Base-by-base conservation (phyloP, 1,140 invertebrate genomes). In the Sinella curviseta region DNA sequence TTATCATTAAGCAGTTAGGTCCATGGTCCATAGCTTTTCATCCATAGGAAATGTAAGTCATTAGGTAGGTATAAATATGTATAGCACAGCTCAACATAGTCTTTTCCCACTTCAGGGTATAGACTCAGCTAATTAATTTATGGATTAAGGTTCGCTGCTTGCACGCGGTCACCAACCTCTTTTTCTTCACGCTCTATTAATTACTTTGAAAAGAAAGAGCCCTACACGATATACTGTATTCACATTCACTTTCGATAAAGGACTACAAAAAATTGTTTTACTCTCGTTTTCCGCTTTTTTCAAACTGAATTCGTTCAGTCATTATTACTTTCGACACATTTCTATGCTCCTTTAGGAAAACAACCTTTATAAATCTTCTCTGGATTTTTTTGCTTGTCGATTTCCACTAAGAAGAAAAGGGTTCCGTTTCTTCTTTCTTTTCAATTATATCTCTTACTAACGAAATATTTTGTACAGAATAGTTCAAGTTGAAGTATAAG, bases 151-250 rank as follows among this genome's bases (percentile, higher is more conserved):
- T 33, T 30, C 8, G 65, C 14, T 70, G 28, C n/a, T 26, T 14
- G 57, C 24, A 20, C 26, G 12, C 65, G 65, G 65, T 70, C 65
- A 70, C 65, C 65, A 70, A 70, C 26, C 65, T 70, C 14, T 30
- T 33, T 31, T 70, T 33, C 26, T 31, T 31, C 31, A 70, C 65
- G 65, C 65, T 70, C 65, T 70, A 70, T 70, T 70, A 70, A 70
- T 70, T 33, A 70, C 65, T 33, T 8, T 70, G 65, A 70, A 70
- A 70, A 70, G 65, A 33, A 33, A 33, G 12, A 4, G n/a, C n/a
- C n/a, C n/a, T n/a, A n/a, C n/a, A n/a, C n/a, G n/a, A n/a, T n/a
- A n/a, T n/a, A n/a, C n/a, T n/a, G n/a, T n/a, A n/a, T n/a, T n/a
- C n/a, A n/a, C n/a, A n/a, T n/a, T n/a, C n/a, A n/a, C n/a, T n/a